phyloP scores from a whole-genome alignment of 2,888 invertebrate genomes.

The Brenthis hecate region DNA sequence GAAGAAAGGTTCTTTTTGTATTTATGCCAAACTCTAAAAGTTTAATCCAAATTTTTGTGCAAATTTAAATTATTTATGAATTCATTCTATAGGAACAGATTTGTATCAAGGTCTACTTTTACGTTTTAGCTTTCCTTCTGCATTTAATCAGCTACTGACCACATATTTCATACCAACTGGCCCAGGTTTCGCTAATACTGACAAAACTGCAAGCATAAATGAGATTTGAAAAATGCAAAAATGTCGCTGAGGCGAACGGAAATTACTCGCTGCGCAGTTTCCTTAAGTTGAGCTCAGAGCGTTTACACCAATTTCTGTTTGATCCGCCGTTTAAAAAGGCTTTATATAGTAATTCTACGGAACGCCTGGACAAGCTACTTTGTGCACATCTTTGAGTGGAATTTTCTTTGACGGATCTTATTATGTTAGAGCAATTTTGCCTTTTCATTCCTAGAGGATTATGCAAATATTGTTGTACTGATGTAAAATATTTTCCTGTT shows the following conservation, averaged over 20 bases:
- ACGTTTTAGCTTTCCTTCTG: too few species aligned
- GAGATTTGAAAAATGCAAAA: slow-evolving; percentile 33
- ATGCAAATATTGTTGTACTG: background rate
- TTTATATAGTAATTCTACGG: slow-evolving; percentile 19
- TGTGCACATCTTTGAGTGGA: slow-evolving; percentile 21
- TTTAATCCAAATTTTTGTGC: too few species aligned
- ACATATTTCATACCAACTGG: background rate
- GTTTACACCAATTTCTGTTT: slow-evolving; percentile 29
- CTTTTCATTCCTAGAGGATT: slow-evolving; percentile 12
- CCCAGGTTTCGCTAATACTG: background rate
- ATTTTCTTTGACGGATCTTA: slow-evolving; percentile 23
- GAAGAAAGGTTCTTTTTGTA: too few species aligned
- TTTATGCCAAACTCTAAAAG: too few species aligned
- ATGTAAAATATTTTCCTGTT: background rate
- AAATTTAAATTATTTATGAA: too few species aligned
- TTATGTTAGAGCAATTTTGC: slow-evolving; percentile 20
- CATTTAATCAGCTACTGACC: too few species aligned
- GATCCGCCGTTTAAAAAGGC: slow-evolving; percentile 29
- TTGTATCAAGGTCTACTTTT: too few species aligned
- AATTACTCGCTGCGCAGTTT: slow-evolving; percentile 32
- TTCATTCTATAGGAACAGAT: too few species aligned
- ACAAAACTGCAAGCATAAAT: slow-evolving; percentile 21
- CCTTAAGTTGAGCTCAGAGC: slow-evolving; percentile 24
- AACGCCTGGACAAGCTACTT: slow-evolving; percentile 21
- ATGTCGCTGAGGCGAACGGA: slow-evolving; percentile 29